phyloP scores from a whole-genome alignment of 1,140 invertebrate species.

The Melitaea cinxia region DNA sequence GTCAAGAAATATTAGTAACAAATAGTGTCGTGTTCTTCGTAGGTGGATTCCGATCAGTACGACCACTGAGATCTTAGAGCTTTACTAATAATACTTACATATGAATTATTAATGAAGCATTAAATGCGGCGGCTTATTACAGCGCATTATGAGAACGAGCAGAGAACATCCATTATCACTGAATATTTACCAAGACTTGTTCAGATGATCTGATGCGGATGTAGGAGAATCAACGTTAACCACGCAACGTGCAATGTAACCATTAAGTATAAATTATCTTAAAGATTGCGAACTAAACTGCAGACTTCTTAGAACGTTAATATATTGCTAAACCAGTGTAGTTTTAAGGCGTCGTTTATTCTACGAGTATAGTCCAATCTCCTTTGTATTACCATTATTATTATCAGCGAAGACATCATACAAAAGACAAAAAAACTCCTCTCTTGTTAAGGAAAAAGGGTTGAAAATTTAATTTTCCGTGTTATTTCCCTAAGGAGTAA shows the following conservation, averaged over 20 bases:
- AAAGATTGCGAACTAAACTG: too few relatives aligned
- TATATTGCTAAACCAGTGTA: too few relatives aligned
- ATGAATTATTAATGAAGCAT: slow-evolving; percentile 70
- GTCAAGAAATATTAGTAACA: slow-evolving; percentile 27
- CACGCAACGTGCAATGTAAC: neutral
- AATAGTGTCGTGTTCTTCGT: slow-evolving; percentile 25
- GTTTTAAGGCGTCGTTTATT: too few relatives aligned
- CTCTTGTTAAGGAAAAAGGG: too few relatives aligned
- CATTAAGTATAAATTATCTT: neutral
- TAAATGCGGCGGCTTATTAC: slow-evolving; percentile 62
- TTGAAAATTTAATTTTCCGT: too few relatives aligned
- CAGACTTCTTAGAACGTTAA: too few relatives aligned
- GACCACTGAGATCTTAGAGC: slow-evolving; percentile 43
- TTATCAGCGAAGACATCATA: too few relatives aligned
- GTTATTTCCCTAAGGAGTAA: too few relatives aligned
- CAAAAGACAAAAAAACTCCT: too few relatives aligned
- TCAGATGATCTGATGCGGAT: slow-evolving; percentile 29
- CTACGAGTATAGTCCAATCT: too few relatives aligned
- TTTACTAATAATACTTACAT: slow-evolving; percentile 56
- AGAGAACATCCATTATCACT: slow-evolving; percentile 58
- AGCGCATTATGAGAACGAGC: slow-evolving; percentile 58
- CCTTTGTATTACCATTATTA: too few relatives aligned
- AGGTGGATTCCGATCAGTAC: slow-evolving; percentile 20
- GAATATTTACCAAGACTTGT: slow-evolving; percentile 55
- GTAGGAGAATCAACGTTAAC: slow-evolving; percentile 7